These are phyloP conservation scores for Rhogogaster chlorosoma DNA, from an alignment of 2,888 invertebrate genomes.

Conservation along the genomic window DNA sequence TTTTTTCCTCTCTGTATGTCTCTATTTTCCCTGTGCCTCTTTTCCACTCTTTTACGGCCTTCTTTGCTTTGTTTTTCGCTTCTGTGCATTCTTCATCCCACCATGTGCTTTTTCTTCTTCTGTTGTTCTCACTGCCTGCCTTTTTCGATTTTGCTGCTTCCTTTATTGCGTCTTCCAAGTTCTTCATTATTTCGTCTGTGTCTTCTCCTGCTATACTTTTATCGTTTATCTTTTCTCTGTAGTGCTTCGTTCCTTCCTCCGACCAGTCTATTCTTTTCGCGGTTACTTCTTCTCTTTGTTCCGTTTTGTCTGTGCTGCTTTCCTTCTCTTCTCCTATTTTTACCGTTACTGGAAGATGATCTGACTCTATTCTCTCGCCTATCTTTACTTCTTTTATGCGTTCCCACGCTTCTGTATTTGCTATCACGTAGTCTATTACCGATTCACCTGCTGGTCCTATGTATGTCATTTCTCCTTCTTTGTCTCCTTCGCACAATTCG, in stretches of 20 bases:
- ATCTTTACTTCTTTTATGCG: background rate
- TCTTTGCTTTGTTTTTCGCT: background rate
- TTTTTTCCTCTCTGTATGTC: background rate
- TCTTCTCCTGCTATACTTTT: background rate
- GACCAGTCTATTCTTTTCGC: background rate
- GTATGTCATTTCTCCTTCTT: slow-evolving; percentile 25
- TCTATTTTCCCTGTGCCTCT: background rate
- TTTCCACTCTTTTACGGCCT: background rate
- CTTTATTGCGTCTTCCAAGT: too few species aligned
- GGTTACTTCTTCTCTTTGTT: background rate
- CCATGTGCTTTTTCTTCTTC: slow-evolving; percentile 13
- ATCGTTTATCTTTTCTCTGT: background rate
- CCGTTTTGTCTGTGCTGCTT: background rate
- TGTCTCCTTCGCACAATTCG: slow-evolving; percentile 50
- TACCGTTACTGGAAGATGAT: slow-evolving; percentile 25
- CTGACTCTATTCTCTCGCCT: slow-evolving; percentile 32
- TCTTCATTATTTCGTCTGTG: too few species aligned
- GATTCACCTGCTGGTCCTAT: too few species aligned
- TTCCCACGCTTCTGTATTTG: background rate
- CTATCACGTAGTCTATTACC: too few species aligned
- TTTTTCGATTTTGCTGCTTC: background rate
- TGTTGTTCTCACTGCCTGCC: background rate
- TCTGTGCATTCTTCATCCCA: slow-evolving; percentile 8
- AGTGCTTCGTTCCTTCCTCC: background rate
- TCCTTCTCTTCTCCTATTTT: background rate